These are phyloP conservation scores for Pseudochromis fuscus DNA, from an alignment of 2,797 vertebrate species.

Conservation along the genomic window DNA sequence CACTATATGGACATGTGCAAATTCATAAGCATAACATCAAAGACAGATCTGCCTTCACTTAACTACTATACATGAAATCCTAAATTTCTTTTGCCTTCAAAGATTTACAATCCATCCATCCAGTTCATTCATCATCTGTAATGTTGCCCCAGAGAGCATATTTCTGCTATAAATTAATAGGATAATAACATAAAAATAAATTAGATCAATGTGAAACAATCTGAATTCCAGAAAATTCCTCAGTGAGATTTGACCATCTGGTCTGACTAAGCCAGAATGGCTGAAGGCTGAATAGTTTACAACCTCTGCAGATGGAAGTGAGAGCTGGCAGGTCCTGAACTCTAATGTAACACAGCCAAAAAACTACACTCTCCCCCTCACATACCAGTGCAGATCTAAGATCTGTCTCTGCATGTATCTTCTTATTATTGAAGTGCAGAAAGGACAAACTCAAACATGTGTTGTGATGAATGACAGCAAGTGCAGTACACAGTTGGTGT, in stretches of 20 bases:
- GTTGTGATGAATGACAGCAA: slow-evolving; percentile 58
- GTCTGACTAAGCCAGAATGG: slow-evolving; percentile 42
- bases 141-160: slow-evolving; percentile 11
- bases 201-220: slow-evolving; percentile 37
- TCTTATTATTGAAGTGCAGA: slow-evolving; percentile 41
- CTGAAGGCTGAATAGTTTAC: slow-evolving; percentile 63
- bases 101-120: slow-evolving; percentile 28
- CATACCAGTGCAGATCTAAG: slow-evolving; percentile 78
- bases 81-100: slow-evolving; percentile 32
- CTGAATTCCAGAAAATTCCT: slow-evolving; percentile 38
- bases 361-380: slow-evolving; percentile 45
- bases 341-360: slow-evolving; percentile 54
- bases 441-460: slow-evolving; percentile 34
- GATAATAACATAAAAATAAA: slow-evolving; percentile 32
- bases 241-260: slow-evolving; percentile 54
- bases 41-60: slow-evolving; percentile 53
- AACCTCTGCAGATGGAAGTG: slow-evolving; percentile 62
- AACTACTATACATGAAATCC: slow-evolving; percentile 28
- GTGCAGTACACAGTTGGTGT: slow-evolving; percentile 7
- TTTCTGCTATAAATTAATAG: slow-evolving; percentile 19
- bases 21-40: slow-evolving; percentile 60
- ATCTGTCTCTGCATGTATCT: slow-evolving; percentile 82
- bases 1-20: slow-evolving; percentile 32
- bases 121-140: slow-evolving; percentile 19
- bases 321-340: slow-evolving; percentile 63